phyloP scores from a whole-genome alignment of 2,797 vertebrate genomes.

The Sarcophilus harrisii region DNA sequence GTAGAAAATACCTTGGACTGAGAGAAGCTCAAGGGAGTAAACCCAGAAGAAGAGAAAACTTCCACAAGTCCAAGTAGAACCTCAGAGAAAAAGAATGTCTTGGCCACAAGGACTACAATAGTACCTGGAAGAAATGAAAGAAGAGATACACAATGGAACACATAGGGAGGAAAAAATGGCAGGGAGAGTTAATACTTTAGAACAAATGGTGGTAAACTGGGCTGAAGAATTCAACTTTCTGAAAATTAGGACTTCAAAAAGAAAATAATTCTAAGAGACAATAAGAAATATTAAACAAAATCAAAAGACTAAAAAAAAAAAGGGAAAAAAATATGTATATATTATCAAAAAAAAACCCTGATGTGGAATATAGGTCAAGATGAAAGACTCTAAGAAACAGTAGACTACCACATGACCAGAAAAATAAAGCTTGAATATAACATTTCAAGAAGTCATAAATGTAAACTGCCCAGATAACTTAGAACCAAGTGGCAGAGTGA shows the following conservation, averaged over 20 bases:
- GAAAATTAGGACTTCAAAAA: background rate
- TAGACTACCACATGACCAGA: background rate
- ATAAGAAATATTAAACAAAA: background rate
- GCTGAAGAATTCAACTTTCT: background rate
- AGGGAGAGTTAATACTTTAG: background rate
- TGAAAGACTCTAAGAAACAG: background rate
- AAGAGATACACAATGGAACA: slow-evolving; percentile 2
- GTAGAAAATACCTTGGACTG: background rate
- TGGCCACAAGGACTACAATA: background rate
- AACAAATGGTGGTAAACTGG: background rate
- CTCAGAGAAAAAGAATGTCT: background rate
- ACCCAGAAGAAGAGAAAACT: slow-evolving; percentile 2
- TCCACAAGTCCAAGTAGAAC: background rate
- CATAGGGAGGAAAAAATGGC: slow-evolving; percentile 1
- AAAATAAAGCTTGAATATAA: background rate
- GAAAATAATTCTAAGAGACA: background rate
- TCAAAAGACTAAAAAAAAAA: background rate
- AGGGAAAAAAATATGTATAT: background rate
- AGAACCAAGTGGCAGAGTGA: background rate
- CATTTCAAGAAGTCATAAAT: background rate
- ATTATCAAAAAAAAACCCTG: background rate
- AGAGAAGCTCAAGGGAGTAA: background rate
- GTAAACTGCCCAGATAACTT: background rate
- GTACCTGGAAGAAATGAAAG: slow-evolving; percentile 5
- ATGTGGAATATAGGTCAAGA: background rate